Percentiles rank a stretch among this genome's conserved stretches.
Evolutionary conservation across 1,140 invertebrate species (phyloP).

Genomic region (Diorhabda carinulata): DNA sequence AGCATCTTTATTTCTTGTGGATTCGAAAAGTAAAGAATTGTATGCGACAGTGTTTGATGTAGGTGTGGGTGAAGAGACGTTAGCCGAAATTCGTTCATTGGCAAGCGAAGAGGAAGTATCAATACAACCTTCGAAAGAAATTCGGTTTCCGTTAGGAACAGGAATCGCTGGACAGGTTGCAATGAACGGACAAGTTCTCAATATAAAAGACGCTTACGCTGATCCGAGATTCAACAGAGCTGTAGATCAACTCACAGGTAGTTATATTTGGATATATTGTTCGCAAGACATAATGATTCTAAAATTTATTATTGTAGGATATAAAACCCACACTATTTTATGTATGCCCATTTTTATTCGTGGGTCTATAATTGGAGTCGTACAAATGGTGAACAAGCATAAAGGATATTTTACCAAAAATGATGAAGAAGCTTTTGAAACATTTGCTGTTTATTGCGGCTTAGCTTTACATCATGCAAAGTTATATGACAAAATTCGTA

Average conservation of each 20-base stretch:
- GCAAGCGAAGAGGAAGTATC: constrained; percentile 39
- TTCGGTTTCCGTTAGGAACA: constrained; percentile 55
- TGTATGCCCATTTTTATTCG: constrained; percentile 84
- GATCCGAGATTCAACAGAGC: constrained; percentile 76
- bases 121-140: constrained; percentile 46
- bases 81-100: not conserved
- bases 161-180: constrained; percentile 66
- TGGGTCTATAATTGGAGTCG: constrained; percentile 67
- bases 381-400: constrained; percentile 85
- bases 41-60: constrained; percentile 81
- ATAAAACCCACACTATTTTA: constrained; percentile 70
- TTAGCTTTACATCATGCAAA: constrained; percentile 80
- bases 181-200: constrained; percentile 69
- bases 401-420: constrained; percentile 65
- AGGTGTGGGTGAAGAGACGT: constrained; percentile 45
- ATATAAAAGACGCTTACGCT: constrained; percentile 74
- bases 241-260: constrained; percentile 70
- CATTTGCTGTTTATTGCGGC: constrained; percentile 81
- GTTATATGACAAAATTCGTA: constrained; percentile 77
- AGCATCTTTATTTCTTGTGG: constrained; percentile 73
- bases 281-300: not conserved
- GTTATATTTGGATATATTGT: not conserved
- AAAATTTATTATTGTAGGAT: constrained; percentile 42
- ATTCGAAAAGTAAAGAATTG: constrained; percentile 66
- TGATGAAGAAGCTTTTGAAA: constrained; percentile 79